These are phyloP conservation scores for Drosophila cardini DNA, from an alignment of 1,140 invertebrate species.

Conservation along the genomic window DNA sequence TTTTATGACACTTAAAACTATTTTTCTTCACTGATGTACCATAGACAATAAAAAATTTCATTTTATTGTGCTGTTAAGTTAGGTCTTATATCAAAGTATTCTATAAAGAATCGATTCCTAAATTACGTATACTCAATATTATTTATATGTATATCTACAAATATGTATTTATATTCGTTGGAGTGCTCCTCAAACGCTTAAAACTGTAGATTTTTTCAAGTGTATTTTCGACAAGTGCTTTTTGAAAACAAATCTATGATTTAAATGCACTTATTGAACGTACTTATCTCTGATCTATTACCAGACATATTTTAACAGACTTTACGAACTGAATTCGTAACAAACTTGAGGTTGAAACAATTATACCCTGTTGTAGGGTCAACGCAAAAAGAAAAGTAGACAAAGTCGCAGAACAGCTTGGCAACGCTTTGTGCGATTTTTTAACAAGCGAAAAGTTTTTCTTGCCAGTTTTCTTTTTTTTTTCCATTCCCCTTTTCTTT, in stretches of 20 bases:
- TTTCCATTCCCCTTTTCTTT: too few relatives aligned
- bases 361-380: constrained; percentile 32
- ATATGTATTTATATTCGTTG: background rate
- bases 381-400: constrained; percentile 29
- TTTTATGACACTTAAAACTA: too few relatives aligned
- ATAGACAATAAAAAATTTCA: too few relatives aligned
- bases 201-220: background rate
- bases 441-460: constrained; percentile 62
- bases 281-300: background rate
- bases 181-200: constrained; percentile 1
- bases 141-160: constrained; percentile 15
- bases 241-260: background rate
- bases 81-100: too few relatives aligned
- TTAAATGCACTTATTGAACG: too few relatives aligned
- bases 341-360: constrained; percentile 11
- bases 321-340: background rate
- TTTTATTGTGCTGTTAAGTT: too few relatives aligned
- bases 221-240: background rate
- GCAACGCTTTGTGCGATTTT: constrained; percentile 41
- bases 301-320: background rate
- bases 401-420: constrained; percentile 34
- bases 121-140: constrained; percentile 2
- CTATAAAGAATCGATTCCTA: too few relatives aligned
- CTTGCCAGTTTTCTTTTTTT: constrained; percentile 29
- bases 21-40: too few relatives aligned